These are phyloP conservation scores for Anabacerthia variegaticeps DNA, from an alignment of 2,797 vertebrate species.

Conservation along the genomic window DNA sequence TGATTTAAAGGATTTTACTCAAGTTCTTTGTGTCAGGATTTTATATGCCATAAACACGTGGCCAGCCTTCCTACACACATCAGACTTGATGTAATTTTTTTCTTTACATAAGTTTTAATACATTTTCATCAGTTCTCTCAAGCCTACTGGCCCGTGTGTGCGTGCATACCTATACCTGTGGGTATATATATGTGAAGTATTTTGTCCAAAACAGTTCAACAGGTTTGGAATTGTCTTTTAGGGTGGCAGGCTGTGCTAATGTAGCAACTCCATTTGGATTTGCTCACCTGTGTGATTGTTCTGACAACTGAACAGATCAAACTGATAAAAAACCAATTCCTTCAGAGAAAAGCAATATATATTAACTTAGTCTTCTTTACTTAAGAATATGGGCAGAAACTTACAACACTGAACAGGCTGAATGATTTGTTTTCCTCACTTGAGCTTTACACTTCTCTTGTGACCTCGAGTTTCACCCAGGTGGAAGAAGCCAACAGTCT, in stretches of 20 bases:
- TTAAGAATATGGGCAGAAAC: background rate
- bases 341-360: background rate
- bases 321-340: background rate
- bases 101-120: constrained; percentile 10
- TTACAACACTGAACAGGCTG: background rate
- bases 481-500: background rate
- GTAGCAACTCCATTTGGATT: background rate
- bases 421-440: background rate
- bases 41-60: constrained; percentile 29
- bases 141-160: background rate
- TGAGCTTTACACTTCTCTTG: background rate
- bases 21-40: constrained; percentile 13
- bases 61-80: background rate
- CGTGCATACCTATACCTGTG: background rate
- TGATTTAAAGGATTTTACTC: constrained; percentile 14
- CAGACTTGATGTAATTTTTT: background rate
- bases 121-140: constrained; percentile 27
- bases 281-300: background rate
- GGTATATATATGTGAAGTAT: background rate
- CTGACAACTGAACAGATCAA: background rate
- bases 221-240: background rate
- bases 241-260: background rate
- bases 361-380: background rate
- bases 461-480: background rate
- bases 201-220: background rate